These are phyloP conservation scores for Myotis brandtii DNA, from an alignment of 2,113 vertebrate species.

Conservation along the genomic window DNA sequence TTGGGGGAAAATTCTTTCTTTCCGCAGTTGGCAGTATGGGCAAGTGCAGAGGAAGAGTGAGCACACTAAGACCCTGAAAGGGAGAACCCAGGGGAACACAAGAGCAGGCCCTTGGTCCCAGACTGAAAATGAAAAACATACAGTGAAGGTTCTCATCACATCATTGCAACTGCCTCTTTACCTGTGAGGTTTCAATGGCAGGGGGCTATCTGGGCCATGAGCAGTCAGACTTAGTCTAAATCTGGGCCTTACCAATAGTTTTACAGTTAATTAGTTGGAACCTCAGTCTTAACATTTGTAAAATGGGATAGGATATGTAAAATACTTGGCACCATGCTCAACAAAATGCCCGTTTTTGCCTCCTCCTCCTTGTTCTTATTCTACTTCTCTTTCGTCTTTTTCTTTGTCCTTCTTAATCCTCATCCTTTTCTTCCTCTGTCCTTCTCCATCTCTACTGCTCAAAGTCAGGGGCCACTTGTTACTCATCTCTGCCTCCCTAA, in stretches of 20 bases:
- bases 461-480: background rate
- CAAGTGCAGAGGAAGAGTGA: background rate
- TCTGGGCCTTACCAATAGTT: background rate
- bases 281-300: background rate
- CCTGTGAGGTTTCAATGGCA: background rate
- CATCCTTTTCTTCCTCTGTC: background rate
- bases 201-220: rapidly evolving
- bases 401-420: background rate
- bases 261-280: background rate
- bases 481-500: background rate
- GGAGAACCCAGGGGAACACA: background rate
- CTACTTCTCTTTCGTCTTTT: background rate
- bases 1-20: background rate
- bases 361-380: background rate
- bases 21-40: background rate
- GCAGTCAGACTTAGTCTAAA: background rate
- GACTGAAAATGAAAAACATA: background rate
- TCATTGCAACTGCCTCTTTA: too few relatives aligned
- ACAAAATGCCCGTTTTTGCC: background rate
- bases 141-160: background rate
- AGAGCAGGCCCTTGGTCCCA: background rate
- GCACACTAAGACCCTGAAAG: background rate
- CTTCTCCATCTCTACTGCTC: background rate
- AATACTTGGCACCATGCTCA: background rate
- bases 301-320: background rate